Evolutionary conservation across 2,113 vertebrate genomes (phyloP), one percentile per base, ranked within the genome.

Genomic region (Trinectes maculatus): DNA sequence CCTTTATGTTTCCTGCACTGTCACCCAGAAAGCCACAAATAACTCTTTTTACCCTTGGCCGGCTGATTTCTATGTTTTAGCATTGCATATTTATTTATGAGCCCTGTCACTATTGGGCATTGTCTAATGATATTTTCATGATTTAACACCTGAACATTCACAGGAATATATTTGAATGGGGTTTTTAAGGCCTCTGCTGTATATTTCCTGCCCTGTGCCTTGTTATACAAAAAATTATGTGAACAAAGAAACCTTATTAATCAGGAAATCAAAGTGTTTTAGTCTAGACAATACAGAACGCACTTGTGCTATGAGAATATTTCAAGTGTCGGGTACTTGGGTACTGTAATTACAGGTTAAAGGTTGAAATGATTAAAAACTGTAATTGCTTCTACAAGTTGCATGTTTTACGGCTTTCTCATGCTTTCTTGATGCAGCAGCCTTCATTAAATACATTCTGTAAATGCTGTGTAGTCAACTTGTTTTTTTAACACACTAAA

Each of bases 51-150:
- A 58, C 39, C 53, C 24, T 52, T 48, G 33, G 69, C 69, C 71
- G 67, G 42, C 65, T 25, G 21, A 56, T 64, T 66, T 58, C 51
- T 72, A n/a, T 73, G 48, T 55, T 83, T 39, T 54, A 71, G 37
- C 60, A 2, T 11, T 55, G 44, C 39, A 73, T 79, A 44, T 68
- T 80, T 81, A 77, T 86, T 84, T 71, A 79, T 71, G 79, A 83
- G 53, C 51, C 60, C 21, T 57, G 60, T 77, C 70, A 82, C 62
- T 64, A 69, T 63, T 37, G 44, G 47, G 18, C 44, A 74, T 79
- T 71, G 71, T 75, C 83, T 67, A 63, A 81, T 81, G 58, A 74
- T 42, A 79, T 72, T 70, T 80, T 64, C 29, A 72, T 68, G 74
- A 82, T 80, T 82, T 74, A 71, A 74, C 31, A 61, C 60, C 26